Evolutionary conservation across 2,113 vertebrate species (phyloP), one percentile per base, ranked within the genome.

Genomic region (Nyctibius bracteatus): DNA sequence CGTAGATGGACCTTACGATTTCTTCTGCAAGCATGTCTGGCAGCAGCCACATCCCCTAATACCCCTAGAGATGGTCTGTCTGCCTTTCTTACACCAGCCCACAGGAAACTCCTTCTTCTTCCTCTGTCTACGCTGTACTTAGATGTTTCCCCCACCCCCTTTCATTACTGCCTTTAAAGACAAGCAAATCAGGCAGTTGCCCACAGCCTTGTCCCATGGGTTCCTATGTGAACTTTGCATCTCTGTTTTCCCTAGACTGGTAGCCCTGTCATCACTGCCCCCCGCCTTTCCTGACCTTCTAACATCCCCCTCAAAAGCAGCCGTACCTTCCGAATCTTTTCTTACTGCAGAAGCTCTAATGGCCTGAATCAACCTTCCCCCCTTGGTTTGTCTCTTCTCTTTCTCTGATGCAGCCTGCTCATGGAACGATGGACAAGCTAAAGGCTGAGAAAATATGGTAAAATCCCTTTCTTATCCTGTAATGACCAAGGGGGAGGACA

Each of bases 401-500:
- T 52, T 74, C 71, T 66, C 13, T 37, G 67, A 85, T 74, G 65
- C 90, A 95, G 93, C 43, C 71, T 83, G 72, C 44, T 81, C 25
- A 0, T 27, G 54, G 73, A 81, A 70, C 90, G 94, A 96, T 63
- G 77, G 93, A 94, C 95, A 95, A 90, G 91, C 68, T 67, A 93
- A 88, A 96, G 88, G 91, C 0, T 95, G 91, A 95, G 85, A 92
- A 95, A 95, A 93, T 94, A 81, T 78, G 90, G 86, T 44, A 89
- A 94, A 95, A 92, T 96, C 81, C 90, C 86, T 96, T 89, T 87
- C 88, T 95, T 91, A 91, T 96, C 92, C 93, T 88, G 82, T 94
- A 96, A 95, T 93, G 90, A 93, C 90, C 88, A 24, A 93, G 54
- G 46, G 59, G 77, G 81, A 92, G 70, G 92, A 94, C 77, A 68